These are phyloP conservation scores for Xestia xanthographa DNA, from an alignment of 2,888 invertebrate genomes.

Conservation along the genomic window DNA sequence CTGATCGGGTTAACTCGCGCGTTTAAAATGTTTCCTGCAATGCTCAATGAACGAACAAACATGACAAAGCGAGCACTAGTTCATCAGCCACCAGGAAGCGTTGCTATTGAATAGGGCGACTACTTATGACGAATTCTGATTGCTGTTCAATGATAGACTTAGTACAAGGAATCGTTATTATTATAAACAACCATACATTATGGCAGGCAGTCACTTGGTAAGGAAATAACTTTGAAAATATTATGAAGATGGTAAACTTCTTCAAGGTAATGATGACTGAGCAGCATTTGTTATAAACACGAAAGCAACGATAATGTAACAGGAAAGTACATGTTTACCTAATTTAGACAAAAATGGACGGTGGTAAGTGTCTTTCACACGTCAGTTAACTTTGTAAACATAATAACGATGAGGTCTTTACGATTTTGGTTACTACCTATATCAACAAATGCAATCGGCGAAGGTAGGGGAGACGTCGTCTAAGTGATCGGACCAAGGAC, in stretches of 20 bases:
- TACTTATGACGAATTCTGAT: conserved; percentile 55
- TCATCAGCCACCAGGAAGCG: conserved; percentile 50
- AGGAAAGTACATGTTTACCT: neutral
- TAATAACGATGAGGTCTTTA: conserved; percentile 12
- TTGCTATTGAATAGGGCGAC: conserved; percentile 32
- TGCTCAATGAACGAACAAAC: conserved; percentile 45
- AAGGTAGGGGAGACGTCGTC: too few relatives aligned
- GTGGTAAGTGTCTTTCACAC: conserved; percentile 27
- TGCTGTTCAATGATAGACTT: conserved; percentile 54
- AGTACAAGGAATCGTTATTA: conserved; percentile 39
- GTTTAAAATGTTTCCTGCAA: conserved; percentile 33
- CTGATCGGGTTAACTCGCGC: conserved; percentile 18
- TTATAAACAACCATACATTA: conserved; percentile 23
- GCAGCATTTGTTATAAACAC: neutral
- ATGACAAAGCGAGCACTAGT: conserved; percentile 37
- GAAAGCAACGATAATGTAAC: neutral
- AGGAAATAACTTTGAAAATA: conserved; percentile 14
- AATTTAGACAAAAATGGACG: conserved; percentile 4
- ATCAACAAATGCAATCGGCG: neutral
- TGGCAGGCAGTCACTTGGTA: neutral
- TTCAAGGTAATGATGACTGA: conserved; percentile 6
- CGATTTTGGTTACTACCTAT: neutral
- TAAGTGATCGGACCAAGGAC: neutral
- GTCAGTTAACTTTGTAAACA: conserved; percentile 31
- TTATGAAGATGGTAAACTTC: neutral